Percentiles rank a stretch among this genome's conserved stretches.
Evolutionary conservation across 2,888 invertebrate species (phyloP).

Genomic region (Anoplius nigerrimus): DNA sequence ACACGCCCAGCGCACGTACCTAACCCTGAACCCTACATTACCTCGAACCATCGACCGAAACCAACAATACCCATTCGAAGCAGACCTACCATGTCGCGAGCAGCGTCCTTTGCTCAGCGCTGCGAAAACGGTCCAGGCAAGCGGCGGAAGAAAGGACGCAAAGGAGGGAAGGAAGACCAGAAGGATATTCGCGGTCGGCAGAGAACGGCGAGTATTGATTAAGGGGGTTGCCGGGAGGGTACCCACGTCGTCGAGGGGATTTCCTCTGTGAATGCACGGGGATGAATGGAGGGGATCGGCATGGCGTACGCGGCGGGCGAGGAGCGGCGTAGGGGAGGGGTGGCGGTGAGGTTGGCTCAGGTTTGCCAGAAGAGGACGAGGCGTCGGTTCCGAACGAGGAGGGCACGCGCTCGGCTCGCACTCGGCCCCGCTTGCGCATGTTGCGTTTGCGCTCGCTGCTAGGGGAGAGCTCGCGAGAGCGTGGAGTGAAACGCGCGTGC

Average conservation of each 20-base stretch:
- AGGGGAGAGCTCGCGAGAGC: conserved; percentile 1
- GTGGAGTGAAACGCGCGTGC: conserved; percentile 22
- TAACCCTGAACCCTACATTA: too few relatives aligned
- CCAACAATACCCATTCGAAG: too few relatives aligned
- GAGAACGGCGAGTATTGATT: conserved; percentile 66
- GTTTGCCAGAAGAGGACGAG: conserved; percentile 17
- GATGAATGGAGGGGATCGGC: conserved; percentile 35
- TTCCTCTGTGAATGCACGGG: conserved; percentile 48
- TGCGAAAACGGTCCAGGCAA: background rate
- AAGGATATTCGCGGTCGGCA: conserved; percentile 48
- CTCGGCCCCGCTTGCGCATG: conserved; percentile 18
- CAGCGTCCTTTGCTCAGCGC: background rate
- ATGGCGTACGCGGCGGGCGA: background rate
- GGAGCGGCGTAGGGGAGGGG: conserved; percentile 13
- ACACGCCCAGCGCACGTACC: too few relatives aligned
- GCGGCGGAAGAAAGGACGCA: background rate
- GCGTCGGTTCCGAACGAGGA: conserved; percentile 23
- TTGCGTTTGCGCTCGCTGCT: background rate
- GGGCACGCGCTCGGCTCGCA: conserved; percentile 25
- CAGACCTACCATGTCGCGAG: too few relatives aligned
- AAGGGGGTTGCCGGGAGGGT: conserved; percentile 62
- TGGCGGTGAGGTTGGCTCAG: background rate
- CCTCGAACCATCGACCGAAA: too few relatives aligned
- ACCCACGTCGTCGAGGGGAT: conserved; percentile 52
- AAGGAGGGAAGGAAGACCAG: conserved; percentile 32